Evolutionary conservation across 2,797 vertebrate genomes (phyloP), one percentile per base, ranked within the genome.

Genomic region (Margarornis squamiger): DNA sequence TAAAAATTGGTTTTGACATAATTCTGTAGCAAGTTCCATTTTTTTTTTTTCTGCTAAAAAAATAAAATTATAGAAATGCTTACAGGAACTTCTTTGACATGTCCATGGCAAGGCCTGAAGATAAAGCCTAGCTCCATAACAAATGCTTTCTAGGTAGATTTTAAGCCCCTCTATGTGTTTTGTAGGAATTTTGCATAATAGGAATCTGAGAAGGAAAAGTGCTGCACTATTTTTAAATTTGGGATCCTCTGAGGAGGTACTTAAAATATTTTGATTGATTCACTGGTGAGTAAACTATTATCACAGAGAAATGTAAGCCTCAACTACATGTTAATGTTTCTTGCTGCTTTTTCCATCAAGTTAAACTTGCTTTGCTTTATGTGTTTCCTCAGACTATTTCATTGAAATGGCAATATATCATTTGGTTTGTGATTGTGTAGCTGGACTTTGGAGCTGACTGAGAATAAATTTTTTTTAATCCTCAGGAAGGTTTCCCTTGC

Each of bases 1-100:
- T 91, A 77, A 93, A 93, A 89, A 97, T 73, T 74, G 32, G 12
- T 70, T 95, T 92, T 95, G 80, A 92, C 45, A 13, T 71, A 74
- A 52, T 24, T 72, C 11, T 87, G 29, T 63, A 91, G 12, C 3
- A 80, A 65, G 38, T 63, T 43, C 9, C 7, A 7, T 36, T 71
- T 92, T 68, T 51, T 68, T 51, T 36, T 80, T 46, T 15, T 32
- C 16, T 58, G 27, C 6, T 67, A 49, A 82, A 87, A 82, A 54
- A 45, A 82, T 7, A 45, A 61, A 55, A 58, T 24, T 29, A 26
- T 20, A 30, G 59, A 58, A 57, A 32, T 36, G 7, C 8, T 78
- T 61, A 38, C 55, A 59, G 65, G 38, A 81, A 74, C 73, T 93
- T 80, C 12, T 90, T 54, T 91, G 29, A 51, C 16, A 8, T 72